These are phyloP conservation scores for Rhynchophorus ferrugineus DNA, from an alignment of 1,140 invertebrate genomes.

Conservation along the genomic window DNA sequence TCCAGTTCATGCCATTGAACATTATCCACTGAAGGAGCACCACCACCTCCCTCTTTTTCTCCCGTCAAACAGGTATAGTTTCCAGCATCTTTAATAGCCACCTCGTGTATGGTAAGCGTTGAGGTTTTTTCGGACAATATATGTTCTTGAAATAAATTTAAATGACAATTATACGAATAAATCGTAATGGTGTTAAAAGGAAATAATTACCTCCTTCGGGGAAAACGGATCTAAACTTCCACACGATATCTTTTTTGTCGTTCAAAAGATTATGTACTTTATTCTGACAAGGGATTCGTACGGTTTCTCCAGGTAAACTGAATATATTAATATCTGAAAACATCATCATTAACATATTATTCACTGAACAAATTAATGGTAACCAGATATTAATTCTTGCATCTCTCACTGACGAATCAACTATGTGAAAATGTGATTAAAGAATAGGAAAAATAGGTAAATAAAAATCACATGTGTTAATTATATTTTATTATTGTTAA, in stretches of 20 bases:
- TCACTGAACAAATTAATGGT: too few species aligned
- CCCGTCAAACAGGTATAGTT: conserved; percentile 33
- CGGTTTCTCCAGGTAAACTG: conserved; percentile 4
- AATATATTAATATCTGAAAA: conserved; percentile 3
- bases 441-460: too few species aligned
- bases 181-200: too few species aligned
- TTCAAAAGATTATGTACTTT: background rate
- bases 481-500: too few species aligned
- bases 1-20: conserved; percentile 26
- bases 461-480: too few species aligned
- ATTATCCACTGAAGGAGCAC: conserved; percentile 9
- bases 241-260: background rate
- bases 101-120: conserved; percentile 27
- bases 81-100: conserved; percentile 27
- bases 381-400: too few species aligned
- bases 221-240: conserved; percentile 3
- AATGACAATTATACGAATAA: background rate
- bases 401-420: too few species aligned
- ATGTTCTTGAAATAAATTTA: background rate
- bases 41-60: conserved; percentile 15
- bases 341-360: background rate
- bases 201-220: conserved; percentile 2
- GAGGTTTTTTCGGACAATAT: conserved; percentile 16
- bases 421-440: too few species aligned
- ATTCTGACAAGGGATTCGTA: conserved; percentile 1